Evolutionary conservation across 1,140 invertebrate species (phyloP).

Genomic region (Micrasema minimum): DNA sequence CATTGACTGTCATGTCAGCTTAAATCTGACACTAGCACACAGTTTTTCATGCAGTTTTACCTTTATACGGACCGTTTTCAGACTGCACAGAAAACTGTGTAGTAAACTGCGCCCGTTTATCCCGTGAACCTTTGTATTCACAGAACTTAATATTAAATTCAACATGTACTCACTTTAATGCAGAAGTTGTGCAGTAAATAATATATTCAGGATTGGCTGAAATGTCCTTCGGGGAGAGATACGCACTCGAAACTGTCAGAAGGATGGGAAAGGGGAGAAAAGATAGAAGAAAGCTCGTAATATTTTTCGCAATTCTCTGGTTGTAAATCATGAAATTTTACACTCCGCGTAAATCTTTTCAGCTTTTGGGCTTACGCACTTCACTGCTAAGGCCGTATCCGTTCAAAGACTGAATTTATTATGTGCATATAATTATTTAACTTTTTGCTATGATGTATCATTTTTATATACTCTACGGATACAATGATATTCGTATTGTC

Average conservation of each 20-base stretch:
- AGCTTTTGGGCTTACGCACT: too few species aligned
- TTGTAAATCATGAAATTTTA: constrained; percentile 27
- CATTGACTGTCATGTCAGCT: too few species aligned
- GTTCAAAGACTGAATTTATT: constrained; percentile 1
- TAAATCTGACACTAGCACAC: too few species aligned
- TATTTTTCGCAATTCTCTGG: constrained; percentile 33
- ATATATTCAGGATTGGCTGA: background rate
- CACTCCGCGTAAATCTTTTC: constrained; percentile 16
- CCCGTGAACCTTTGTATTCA: background rate
- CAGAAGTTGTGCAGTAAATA: constrained; percentile 27
- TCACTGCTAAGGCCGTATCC: too few species aligned
- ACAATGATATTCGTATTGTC: background rate
- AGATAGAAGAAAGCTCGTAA: constrained; percentile 11
- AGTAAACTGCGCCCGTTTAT: too few species aligned
- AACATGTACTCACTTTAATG: constrained; percentile 10
- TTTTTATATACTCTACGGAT: background rate
- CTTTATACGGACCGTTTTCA: too few species aligned
- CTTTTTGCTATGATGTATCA: background rate
- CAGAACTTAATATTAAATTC: background rate
- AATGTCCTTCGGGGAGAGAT: constrained; percentile 2
- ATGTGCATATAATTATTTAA: background rate
- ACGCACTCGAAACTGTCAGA: background rate
- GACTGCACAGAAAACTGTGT: too few species aligned
- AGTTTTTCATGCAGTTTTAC: too few species aligned
- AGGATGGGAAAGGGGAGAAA: background rate